Evolutionary conservation across 2,888 invertebrate species (phyloP), one percentile per base, ranked within the genome.

Genomic region (Netelia virgata): DNA sequence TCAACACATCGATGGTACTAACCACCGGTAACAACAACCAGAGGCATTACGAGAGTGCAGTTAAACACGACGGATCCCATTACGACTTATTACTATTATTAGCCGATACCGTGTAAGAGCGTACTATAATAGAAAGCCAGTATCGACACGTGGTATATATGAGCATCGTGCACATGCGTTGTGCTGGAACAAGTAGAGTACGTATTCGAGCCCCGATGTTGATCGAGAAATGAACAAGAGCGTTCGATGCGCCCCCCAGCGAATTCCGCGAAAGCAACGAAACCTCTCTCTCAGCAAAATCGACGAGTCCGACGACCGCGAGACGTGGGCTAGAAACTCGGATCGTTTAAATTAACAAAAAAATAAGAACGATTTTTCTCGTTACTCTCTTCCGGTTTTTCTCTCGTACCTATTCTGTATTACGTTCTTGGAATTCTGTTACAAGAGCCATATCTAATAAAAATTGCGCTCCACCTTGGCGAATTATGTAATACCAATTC

Each of bases 81-180:
- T 84, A 84, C 50, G 68, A 69, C 55, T 77, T 80, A 84, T 84
- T 84, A 84, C 84, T 84, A 84, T 84, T 84, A 84, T 84, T 84
- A 84, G 68, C 55, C 68, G 81, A 84, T 84, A 63, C 47, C 57
- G 57, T 63, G 77, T 77, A 84, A 84, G 66, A 80, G 83, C 69
- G 73, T 74, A 72, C 50, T 47, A 28, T 84, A 76, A 73, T 50
- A 55, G 23, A 73, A 69, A 55, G 55, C 63, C 47, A 55, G 43
- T 64, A 74, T 81, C 81, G 77, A 81, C 57, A 73, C 55, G 72
- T 10, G 14, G 50, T 41, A 59, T 64, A 68, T 73, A 43, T 11
- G 68, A 63, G 55, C 63, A 28, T 41, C 53, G 77, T 53, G 43
- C 55, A 72, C 64, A 66, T 75, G 61, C 10, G 55, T 53, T 72